Percentiles rank a stretch among this genome's conserved stretches.
Evolutionary conservation across 37 sponge, comb jelly and placozoan species (phyloP).

Genomic region (Crambe crambe): DNA sequence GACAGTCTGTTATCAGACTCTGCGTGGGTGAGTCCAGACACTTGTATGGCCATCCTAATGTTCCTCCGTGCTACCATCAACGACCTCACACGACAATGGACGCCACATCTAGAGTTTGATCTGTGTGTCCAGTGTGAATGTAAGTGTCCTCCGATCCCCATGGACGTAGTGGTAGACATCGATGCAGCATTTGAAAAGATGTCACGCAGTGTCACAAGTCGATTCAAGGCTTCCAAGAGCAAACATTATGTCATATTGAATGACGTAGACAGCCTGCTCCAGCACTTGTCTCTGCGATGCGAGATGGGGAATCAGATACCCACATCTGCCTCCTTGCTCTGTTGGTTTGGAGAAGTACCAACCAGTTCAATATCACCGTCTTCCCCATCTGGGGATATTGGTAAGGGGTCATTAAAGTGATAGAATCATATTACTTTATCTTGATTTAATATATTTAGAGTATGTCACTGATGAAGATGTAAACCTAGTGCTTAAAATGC

Average conservation of each 20-base stretch:
- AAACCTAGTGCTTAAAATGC: background rate
- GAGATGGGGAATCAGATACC: slow-evolving; percentile 61
- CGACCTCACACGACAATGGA: slow-evolving; percentile 68
- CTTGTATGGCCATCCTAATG: slow-evolving; percentile 66
- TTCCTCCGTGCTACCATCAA: slow-evolving; percentile 62
- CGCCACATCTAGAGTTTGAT: slow-evolving; percentile 58
- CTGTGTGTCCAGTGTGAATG: slow-evolving; percentile 53
- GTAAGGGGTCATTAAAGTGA: background rate
- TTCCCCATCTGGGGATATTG: slow-evolving; percentile 18
- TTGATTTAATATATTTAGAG: slow-evolving; percentile 9
- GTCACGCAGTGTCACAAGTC: background rate
- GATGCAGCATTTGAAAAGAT: slow-evolving; percentile 9
- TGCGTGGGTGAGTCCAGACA: slow-evolving; percentile 22
- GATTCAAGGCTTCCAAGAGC: background rate
- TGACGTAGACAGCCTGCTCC: slow-evolving; percentile 27
- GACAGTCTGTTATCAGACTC: background rate
- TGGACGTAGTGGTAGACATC: slow-evolving; percentile 11
- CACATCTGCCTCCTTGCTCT: slow-evolving; percentile 29
- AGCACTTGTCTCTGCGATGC: slow-evolving; percentile 29
- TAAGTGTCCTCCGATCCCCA: background rate
- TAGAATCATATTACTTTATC: background rate
- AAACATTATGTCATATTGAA: slow-evolving; percentile 50
- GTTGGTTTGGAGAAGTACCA: slow-evolving; percentile 60
- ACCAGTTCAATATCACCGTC: background rate
- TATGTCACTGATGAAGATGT: slow-evolving; percentile 52